phyloP scores from a whole-genome alignment of 2,888 invertebrate genomes.

The Ormyrus labotus region DNA sequence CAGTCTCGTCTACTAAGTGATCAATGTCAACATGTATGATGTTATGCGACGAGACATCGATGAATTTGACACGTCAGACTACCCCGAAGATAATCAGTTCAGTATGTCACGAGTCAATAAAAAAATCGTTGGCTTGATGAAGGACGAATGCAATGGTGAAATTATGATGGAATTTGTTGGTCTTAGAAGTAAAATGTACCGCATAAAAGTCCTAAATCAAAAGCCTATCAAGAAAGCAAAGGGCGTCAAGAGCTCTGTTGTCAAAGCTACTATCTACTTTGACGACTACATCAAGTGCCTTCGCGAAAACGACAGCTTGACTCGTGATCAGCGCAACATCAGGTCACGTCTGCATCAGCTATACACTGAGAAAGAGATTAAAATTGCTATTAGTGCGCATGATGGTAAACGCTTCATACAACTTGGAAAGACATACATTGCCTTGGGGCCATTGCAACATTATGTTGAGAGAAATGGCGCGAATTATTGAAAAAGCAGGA shows the following conservation, averaged over 20 bases:
- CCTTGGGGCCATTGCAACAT: no score
- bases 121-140: no score
- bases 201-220: no score
- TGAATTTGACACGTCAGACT: not conserved
- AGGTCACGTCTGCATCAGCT: not conserved
- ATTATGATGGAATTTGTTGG: no score
- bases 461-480: no score
- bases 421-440: not conserved
- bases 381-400: not conserved
- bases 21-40: constrained; percentile 68
- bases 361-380: not conserved
- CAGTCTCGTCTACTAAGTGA: constrained; percentile 63
- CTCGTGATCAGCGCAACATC: not conserved
- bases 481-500: no score
- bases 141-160: no score
- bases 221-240: not conserved
- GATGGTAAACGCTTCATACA: not conserved
- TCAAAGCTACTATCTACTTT: not conserved
- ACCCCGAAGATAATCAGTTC: not conserved
- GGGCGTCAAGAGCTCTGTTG: not conserved
- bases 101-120: no score
- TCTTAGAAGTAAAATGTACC: not conserved
- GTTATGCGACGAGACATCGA: constrained; percentile 15
- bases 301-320: not conserved
- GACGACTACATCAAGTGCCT: constrained; percentile 8